Conservation (phyloP, 1,140 invertebrate genomes). For the Akabosia matsudoensis region DNA sequence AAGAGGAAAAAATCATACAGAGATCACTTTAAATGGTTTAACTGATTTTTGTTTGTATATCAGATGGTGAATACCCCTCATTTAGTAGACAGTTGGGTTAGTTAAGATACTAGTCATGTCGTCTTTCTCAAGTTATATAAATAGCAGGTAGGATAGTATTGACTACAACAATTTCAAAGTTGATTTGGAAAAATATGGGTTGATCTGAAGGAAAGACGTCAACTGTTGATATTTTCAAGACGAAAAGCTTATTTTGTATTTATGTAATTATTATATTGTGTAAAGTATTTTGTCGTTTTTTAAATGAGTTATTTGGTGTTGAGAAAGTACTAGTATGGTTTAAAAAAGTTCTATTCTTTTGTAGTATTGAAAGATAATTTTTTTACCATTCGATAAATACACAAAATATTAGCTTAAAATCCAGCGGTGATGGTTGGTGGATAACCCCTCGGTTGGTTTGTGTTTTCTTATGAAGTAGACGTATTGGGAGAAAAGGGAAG, state of each 20-base stretch:
- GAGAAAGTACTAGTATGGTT: too few relatives aligned
- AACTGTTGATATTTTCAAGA: background rate
- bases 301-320: too few relatives aligned
- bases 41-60: background rate
- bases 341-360: too few relatives aligned
- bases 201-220: background rate
- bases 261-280: too few relatives aligned
- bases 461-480: background rate
- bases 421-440: background rate
- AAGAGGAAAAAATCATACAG: too few relatives aligned
- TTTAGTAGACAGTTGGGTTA: background rate
- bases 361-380: too few relatives aligned
- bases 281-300: too few relatives aligned
- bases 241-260: too few relatives aligned
- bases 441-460: background rate
- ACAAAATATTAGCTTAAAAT: too few relatives aligned
- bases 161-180: conserved; percentile 9
- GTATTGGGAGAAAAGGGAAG: background rate
- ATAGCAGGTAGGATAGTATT: background rate
- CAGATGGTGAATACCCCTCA: background rate
- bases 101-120: background rate
- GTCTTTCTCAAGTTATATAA: background rate
- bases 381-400: too few relatives aligned
- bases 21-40: conserved; percentile 2
- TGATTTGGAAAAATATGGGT: background rate